phyloP scores from a whole-genome alignment of 2,797 vertebrate species.

The Bovichtus variegatus region DNA sequence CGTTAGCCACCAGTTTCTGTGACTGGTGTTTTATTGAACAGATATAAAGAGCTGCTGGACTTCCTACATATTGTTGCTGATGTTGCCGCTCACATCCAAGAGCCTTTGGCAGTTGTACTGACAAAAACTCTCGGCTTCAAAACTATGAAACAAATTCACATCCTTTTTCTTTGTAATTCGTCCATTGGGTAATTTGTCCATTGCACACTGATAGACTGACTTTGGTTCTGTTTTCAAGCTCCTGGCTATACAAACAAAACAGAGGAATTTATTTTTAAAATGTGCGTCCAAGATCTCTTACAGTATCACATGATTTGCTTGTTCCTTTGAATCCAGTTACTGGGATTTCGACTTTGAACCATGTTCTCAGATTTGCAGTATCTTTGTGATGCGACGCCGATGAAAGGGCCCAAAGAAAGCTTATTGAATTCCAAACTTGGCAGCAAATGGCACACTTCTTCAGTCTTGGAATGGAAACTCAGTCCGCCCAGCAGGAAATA shows the following conservation, averaged over 20 bases:
- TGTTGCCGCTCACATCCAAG: not conserved
- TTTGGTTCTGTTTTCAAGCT: constrained; percentile 1
- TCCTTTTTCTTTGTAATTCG: not conserved
- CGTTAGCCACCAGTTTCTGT: not conserved
- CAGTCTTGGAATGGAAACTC: constrained; percentile 8
- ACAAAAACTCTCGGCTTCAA: not conserved
- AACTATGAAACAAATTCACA: not conserved
- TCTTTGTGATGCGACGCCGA: not conserved
- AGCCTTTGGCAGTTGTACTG: not conserved
- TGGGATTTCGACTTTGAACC: not conserved
- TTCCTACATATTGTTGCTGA: not conserved
- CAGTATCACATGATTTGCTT: constrained; percentile 29
- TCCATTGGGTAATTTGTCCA: not conserved
- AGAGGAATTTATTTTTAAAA: not conserved
- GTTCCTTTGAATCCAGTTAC: constrained; percentile 32
- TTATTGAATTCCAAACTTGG: constrained; percentile 2
- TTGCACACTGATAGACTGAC: not conserved
- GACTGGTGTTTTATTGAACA: not conserved
- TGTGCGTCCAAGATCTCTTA: not conserved
- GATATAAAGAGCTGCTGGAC: not conserved
- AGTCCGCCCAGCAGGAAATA: not conserved
- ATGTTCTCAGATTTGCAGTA: not conserved
- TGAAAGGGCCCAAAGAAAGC: not conserved
- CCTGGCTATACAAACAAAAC: not conserved
- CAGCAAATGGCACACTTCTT: constrained; percentile 12